A percentile compares a stretch with the other conserved stretches of the same genome.
Evolutionary conservation across 2,888 invertebrate species (phyloP).

Genomic region (Ischnus inquisitorius): DNA sequence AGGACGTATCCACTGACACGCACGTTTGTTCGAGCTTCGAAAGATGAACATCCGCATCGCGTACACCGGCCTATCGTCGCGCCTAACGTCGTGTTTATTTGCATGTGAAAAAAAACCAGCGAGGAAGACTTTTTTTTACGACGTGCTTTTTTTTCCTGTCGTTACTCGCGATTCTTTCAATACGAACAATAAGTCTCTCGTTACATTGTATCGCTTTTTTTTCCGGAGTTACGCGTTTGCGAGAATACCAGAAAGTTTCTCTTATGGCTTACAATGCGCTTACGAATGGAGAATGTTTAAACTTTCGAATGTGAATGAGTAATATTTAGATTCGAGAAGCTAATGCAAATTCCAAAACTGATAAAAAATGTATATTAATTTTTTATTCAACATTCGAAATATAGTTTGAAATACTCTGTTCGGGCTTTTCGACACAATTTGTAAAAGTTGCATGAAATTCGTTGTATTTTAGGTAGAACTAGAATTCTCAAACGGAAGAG

Average conservation of each 20-base stretch:
- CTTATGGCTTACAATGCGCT: too few relatives aligned
- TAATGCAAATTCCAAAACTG: too few relatives aligned
- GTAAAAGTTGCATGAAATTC: not conserved
- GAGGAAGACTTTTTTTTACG: not conserved
- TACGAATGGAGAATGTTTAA: too few relatives aligned
- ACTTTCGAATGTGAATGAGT: too few relatives aligned
- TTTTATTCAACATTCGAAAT: not conserved
- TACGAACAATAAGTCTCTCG: not conserved
- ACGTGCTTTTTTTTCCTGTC: not conserved
- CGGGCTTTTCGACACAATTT: not conserved
- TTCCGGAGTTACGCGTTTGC: not conserved
- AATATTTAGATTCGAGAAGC: too few relatives aligned
- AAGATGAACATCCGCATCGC: constrained; percentile 66
- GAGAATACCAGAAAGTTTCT: not conserved
- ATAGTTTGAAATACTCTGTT: not conserved
- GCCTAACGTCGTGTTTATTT: constrained; percentile 7
- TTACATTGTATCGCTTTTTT: not conserved
- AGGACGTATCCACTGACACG: constrained; percentile 69
- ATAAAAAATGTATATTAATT: too few relatives aligned
- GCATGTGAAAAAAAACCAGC: constrained; percentile 5
- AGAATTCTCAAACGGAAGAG: not conserved
- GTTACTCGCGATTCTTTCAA: not conserved
- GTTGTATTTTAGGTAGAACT: not conserved
- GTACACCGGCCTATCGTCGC: constrained; percentile 29
- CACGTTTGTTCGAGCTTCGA: constrained; percentile 66